Base-by-base conservation (phyloP, 2,113 vertebrate species). In the Zapornia atra region DNA sequence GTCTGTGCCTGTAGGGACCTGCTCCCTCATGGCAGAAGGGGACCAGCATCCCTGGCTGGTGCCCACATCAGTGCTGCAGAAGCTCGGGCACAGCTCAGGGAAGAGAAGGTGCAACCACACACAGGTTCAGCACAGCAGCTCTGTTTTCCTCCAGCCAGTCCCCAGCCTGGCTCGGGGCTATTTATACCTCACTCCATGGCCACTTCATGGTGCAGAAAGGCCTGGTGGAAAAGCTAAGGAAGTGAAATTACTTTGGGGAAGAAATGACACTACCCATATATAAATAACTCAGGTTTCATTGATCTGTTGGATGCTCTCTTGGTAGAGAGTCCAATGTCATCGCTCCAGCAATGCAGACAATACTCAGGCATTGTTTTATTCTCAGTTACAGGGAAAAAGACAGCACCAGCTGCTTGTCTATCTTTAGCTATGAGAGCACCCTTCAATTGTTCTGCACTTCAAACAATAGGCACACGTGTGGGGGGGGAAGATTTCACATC, bases 381-480 rank as follows among this genome's bases (percentile, higher is more conserved):
- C 98, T 97, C 96, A 95, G 95, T 96, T 96, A 97, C 97, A 92
- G 64, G 93, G 94, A 94, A 97, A 98, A 91, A 83, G 98, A 98
- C 98, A 97, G 97, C 95, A 97, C 98, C 98, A 98, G 97, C 98
- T 98, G 98, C 92, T 82, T 72, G 60, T 94, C 98, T 98, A 98
- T 98, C 96, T 98, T 98, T 98, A 98, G 97, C 86, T 95, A 91
- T 90, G 92, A 94, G 91, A 97, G 93, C 96, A 98, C 96, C 96
- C 98, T 98, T 97, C 97, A 98, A 98, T 98, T 98, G 98, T 98
- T 97, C 97, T 94, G 92, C 88, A 96, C 98, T 97, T 98, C 98
- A 98, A 98, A 98, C 98, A 98, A 98, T 98, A 96, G 96, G 54
- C 94, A 63, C 92, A 93, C 53, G 36, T 92, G 89, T 11, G 12